A percentile compares a stretch with the other conserved stretches of the same genome.
phyloP scores from a whole-genome alignment of 2,797 vertebrate species.

The Ctenochaetus hawaiiensis region DNA sequence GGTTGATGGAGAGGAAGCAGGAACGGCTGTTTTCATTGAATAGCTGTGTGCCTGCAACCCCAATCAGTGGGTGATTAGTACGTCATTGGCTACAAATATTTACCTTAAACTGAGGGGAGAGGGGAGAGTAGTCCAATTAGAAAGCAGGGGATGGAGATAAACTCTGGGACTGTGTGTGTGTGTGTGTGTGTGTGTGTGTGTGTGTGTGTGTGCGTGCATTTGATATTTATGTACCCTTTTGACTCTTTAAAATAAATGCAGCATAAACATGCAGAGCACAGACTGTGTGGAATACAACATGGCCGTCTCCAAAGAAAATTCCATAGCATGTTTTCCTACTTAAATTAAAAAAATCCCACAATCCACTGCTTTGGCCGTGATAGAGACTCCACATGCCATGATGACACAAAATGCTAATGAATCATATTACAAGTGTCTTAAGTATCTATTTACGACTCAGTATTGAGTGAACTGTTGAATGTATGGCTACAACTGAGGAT shows the following conservation, averaged over 20 bases:
- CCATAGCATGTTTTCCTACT: not conserved
- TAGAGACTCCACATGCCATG: not conserved
- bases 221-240: slow-evolving; percentile 22
- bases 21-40: slow-evolving; percentile 70
- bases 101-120: slow-evolving; percentile 75
- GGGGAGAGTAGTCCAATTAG: slow-evolving; percentile 64
- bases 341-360: not conserved
- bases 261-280: slow-evolving; percentile 2
- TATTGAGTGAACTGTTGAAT: not conserved
- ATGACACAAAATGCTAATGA: not conserved
- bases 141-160: slow-evolving; percentile 51
- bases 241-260: slow-evolving; percentile 33
- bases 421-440: not conserved
- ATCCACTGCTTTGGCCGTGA: not conserved
- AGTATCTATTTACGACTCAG: not conserved
- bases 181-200: slow-evolving; percentile 20
- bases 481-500: not conserved
- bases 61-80: slow-evolving; percentile 84
- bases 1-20: slow-evolving; percentile 56
- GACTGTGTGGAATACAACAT: not conserved
- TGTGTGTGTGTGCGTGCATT: no score
- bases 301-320: not conserved
- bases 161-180: slow-evolving; percentile 29
- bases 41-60: slow-evolving; percentile 70
- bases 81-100: slow-evolving; percentile 82